phyloP scores from a whole-genome alignment of 2,888 invertebrate species.

The Crematogaster levior region DNA sequence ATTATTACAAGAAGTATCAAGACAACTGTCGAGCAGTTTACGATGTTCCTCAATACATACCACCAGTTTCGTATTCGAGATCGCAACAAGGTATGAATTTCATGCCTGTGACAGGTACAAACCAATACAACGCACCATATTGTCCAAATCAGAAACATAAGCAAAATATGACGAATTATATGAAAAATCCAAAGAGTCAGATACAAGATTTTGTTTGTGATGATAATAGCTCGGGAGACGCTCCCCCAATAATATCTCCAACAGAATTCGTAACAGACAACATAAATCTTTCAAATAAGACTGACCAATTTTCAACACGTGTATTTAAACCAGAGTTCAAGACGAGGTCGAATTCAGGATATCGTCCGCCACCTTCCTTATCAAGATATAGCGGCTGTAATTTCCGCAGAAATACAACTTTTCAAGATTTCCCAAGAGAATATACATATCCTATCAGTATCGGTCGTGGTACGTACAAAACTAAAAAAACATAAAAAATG shows the following conservation, averaged over 20 bases:
- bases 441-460: conserved; percentile 1
- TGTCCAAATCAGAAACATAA: conserved; percentile 51
- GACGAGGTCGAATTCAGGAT: background rate
- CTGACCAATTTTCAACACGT: conserved; percentile 24
- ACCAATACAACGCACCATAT: conserved; percentile 22
- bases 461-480: conserved; percentile 16
- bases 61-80: conserved; percentile 53
- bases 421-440: background rate
- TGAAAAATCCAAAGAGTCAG: conserved; percentile 34
- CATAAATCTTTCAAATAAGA: conserved; percentile 46
- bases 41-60: conserved; percentile 11
- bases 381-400: background rate
- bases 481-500: conserved; percentile 4
- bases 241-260: conserved; percentile 70
- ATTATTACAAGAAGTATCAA: conserved; percentile 57
- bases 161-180: conserved; percentile 8
- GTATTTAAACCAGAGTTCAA: conserved; percentile 28
- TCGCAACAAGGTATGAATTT: conserved; percentile 42
- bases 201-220: conserved; percentile 54
- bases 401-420: background rate
- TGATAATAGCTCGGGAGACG: conserved; percentile 47
- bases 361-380: background rate
- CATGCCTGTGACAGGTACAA: conserved; percentile 6
- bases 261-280: conserved; percentile 67
- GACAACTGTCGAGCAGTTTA: conserved; percentile 42